Evolutionary conservation across 2,797 vertebrate species (phyloP), one percentile per base, ranked within the genome.

Genomic region (Steatocranus sp.): DNA sequence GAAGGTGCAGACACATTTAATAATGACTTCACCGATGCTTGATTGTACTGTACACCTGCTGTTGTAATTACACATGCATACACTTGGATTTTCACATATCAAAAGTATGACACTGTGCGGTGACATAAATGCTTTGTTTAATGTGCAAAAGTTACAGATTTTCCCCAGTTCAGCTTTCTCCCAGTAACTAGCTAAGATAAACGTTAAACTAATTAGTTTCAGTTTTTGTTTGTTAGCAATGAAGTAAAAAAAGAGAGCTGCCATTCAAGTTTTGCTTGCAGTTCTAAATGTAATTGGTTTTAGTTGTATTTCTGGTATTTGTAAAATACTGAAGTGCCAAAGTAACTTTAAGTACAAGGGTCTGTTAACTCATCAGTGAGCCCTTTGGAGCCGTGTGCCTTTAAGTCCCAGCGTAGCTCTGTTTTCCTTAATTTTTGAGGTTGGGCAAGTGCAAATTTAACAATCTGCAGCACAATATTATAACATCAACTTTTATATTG

Each of bases 1-100:
- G 96, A 98, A 98, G 98, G 98, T 99, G 91, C 36, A 23, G 4
- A 83, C 18, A 27, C 17, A 7, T 27, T 63, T 80, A 6, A 20
- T 50, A 1, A 8, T 17, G 9, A 27, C 49, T 56, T 53, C 20
- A 61, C 5, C 1, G 3, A 10, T 34, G 8, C n/a, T 36, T 63
- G 12, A 75, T 75, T 46, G 2, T 15, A 4, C 43, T 63, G 4
- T 36, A 3, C 14, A 38, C 2, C 8, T 5, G 27, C 51, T 78
- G 7, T 4, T 80, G 7, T 4, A 17, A 32, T 30, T 63, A 20
- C 32, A 38, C 11, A 63, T 70, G 78, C 0, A 70, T n/a, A 8
- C 6, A 27, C 12, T 7, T 49, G 18, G 7, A 23, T 6, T 80
- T 48, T 4, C 25, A 30, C 25, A 48, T 73, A 3, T 48, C 6